phyloP scores from a whole-genome alignment of 2,113 vertebrate species.

The Okapia johnstoni region DNA sequence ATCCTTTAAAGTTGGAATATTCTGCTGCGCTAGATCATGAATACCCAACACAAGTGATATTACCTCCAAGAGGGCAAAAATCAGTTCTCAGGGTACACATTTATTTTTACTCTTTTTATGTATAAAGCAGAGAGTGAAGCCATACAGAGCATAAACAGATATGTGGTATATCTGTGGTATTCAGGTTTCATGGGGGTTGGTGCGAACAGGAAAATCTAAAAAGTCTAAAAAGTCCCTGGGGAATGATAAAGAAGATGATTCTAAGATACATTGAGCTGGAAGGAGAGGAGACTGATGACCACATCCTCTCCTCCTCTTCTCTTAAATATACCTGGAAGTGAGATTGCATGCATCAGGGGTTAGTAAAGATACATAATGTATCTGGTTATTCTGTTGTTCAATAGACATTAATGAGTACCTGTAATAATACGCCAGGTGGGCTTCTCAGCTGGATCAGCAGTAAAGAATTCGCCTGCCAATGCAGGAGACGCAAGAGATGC shows the following conservation, averaged over 20 bases:
- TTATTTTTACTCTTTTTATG: not conserved
- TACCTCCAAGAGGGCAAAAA: not conserved
- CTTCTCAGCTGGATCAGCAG: not conserved
- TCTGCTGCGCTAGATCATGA: not conserved
- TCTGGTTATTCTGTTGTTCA: not conserved
- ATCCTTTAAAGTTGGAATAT: not conserved
- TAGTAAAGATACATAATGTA: not conserved
- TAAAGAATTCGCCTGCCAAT: not conserved
- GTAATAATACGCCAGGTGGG: not conserved
- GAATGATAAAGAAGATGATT: not conserved
- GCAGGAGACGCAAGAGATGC: not conserved
- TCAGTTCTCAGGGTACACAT: not conserved
- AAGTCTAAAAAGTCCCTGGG: not conserved
- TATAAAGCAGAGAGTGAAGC: not conserved
- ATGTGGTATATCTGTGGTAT: no score
- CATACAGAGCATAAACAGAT: not conserved
- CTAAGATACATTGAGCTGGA: not conserved
- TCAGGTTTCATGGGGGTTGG: not conserved
- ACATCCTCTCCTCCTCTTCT: not conserved
- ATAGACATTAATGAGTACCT: not conserved
- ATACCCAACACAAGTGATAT: not conserved
- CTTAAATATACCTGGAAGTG: not conserved
- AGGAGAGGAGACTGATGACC: not conserved
- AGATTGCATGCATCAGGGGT: not conserved
- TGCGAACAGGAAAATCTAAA: not conserved